A percentile compares a stretch with the other conserved stretches of the same genome.
Evolutionary conservation across 2,113 vertebrate genomes (phyloP).

Genomic region (Sorex fumeus): DNA sequence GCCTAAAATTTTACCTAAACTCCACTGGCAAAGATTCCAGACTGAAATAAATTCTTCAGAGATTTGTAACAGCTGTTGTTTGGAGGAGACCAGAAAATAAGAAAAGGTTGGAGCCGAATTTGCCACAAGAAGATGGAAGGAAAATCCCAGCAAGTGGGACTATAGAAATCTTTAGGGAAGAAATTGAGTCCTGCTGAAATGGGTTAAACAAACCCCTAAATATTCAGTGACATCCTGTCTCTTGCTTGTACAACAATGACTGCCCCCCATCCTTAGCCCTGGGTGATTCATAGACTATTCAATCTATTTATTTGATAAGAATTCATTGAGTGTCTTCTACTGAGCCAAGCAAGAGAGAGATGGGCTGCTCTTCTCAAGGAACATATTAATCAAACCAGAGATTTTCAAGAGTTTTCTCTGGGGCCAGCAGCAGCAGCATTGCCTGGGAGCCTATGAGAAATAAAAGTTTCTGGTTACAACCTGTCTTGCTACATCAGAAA

Average conservation of each 20-base stretch:
- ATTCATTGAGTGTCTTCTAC: background rate
- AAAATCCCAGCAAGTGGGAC: rapidly evolving
- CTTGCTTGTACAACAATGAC: background rate
- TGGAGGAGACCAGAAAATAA: background rate
- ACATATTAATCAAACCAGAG: too few species aligned
- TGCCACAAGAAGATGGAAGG: background rate
- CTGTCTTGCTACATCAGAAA: background rate
- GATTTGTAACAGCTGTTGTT: background rate
- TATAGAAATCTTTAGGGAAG: background rate
- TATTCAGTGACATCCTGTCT: background rate
- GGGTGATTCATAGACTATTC: background rate
- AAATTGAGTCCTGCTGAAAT: background rate
- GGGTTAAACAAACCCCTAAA: background rate
- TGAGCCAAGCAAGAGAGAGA: background rate
- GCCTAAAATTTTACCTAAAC: background rate
- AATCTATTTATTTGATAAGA: background rate
- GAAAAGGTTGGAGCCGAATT: too few species aligned
- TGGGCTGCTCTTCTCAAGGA: background rate
- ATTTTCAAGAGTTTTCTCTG: background rate
- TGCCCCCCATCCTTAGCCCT: background rate
- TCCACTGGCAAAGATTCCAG: background rate
- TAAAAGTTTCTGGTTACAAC: background rate
- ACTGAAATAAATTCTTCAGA: background rate
- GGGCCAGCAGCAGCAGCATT: background rate
- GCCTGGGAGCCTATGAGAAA: background rate